Percentiles rank a stretch among this genome's conserved stretches.
phyloP scores from a whole-genome alignment of 2,888 invertebrate genomes.

The Hirtodrosophila confusa region DNA sequence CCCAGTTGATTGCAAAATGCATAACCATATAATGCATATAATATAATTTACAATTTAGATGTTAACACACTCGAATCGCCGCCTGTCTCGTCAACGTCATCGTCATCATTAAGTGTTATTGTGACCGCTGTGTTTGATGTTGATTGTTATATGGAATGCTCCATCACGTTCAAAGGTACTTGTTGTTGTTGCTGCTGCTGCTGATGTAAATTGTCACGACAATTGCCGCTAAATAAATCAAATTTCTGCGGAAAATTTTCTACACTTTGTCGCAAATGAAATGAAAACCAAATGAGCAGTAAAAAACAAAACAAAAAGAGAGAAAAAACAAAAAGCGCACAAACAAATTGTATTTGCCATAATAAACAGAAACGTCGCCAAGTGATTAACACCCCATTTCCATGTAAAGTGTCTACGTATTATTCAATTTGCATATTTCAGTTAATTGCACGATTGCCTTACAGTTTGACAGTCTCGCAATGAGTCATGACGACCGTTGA shows the following conservation, averaged over 20 bases:
- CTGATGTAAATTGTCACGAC: conserved; percentile 64
- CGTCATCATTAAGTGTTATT: conserved; percentile 20
- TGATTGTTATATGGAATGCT: conserved; percentile 45
- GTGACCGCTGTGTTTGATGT: conserved; percentile 6
- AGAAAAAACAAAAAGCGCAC: not conserved
- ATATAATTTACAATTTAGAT: conserved; percentile 52
- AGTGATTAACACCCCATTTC: conserved; percentile 49
- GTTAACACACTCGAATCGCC: conserved; percentile 60
- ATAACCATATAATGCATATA: conserved; percentile 16
- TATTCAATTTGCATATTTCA: conserved; percentile 54
- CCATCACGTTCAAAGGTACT: conserved; percentile 53
- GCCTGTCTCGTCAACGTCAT: conserved; percentile 17
- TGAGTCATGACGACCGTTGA: too few species aligned
- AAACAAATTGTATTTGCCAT: conserved; percentile 38
- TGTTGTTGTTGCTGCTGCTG: conserved; percentile 7
- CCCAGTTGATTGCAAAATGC: conserved; percentile 31
- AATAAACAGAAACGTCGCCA: conserved; percentile 28
- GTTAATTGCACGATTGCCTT: conserved; percentile 39
- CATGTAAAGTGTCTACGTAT: conserved; percentile 6
- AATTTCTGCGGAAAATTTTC: conserved; percentile 53
- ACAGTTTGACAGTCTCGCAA: conserved; percentile 18
- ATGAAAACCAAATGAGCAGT: conserved; percentile 38
- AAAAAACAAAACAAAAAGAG: conserved; percentile 20
- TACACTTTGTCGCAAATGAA: conserved; percentile 40
- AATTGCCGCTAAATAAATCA: conserved; percentile 71